Evolutionary conservation across 2,113 vertebrate genomes (phyloP).

Genomic region (Thymallus thymallus): DNA sequence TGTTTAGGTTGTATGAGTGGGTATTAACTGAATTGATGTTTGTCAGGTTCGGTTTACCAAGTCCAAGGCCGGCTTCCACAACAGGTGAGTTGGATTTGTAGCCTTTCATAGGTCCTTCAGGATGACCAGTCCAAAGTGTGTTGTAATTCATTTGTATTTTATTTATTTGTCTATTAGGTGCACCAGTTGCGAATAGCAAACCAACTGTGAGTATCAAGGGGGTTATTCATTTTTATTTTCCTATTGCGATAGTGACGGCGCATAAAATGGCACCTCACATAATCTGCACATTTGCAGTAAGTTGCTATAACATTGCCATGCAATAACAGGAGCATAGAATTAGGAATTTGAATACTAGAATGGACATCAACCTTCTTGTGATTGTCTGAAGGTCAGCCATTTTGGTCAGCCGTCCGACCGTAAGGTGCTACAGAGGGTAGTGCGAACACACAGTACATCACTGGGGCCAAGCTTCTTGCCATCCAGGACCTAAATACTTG

Average conservation of each 20-base stretch:
- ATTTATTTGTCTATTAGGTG: conserved; percentile 30
- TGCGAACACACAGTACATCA: too few relatives aligned
- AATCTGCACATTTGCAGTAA: background rate
- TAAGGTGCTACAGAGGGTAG: too few relatives aligned
- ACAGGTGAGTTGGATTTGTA: conserved; percentile 68
- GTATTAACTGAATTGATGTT: conserved; percentile 8
- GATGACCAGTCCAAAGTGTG: background rate
- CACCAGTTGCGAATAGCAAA: conserved; percentile 30
- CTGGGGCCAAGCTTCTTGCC: too few relatives aligned
- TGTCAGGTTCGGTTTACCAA: conserved; percentile 41
- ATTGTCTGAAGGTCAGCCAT: too few relatives aligned
- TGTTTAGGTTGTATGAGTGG: background rate
- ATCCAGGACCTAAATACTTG: too few relatives aligned
- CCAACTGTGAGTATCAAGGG: conserved; percentile 38
- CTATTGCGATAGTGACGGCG: too few relatives aligned
- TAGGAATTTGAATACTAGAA: too few relatives aligned
- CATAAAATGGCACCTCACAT: background rate
- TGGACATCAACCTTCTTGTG: too few relatives aligned
- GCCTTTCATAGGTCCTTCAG: background rate
- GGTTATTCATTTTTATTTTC: too few relatives aligned
- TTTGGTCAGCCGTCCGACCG: too few relatives aligned
- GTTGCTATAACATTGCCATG: background rate
- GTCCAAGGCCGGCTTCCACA: conserved; percentile 41
- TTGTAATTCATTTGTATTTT: background rate
- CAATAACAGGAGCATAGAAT: too few relatives aligned